phyloP scores from a whole-genome alignment of 2,113 vertebrate species.

The Mesembrinibis cayennensis region DNA sequence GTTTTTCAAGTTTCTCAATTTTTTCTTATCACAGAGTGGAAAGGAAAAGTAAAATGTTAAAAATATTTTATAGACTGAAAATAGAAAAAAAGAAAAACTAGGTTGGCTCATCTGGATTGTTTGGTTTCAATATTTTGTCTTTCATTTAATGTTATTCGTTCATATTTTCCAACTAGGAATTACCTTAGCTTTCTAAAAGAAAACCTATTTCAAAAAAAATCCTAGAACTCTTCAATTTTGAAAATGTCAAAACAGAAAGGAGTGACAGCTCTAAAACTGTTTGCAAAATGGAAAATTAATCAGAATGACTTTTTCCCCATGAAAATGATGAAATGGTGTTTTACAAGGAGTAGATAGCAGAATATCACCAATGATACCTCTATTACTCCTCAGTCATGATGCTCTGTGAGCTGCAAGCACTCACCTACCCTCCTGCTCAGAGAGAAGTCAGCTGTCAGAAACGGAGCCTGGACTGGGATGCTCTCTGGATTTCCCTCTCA shows the following conservation, averaged over 20 bases:
- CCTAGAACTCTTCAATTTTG: background rate
- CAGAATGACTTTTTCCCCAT: background rate
- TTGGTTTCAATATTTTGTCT: background rate
- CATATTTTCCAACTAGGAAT: background rate
- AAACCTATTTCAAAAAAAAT: background rate
- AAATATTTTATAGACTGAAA: background rate
- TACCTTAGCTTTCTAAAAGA: background rate
- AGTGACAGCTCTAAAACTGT: background rate
- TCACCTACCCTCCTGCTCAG: background rate
- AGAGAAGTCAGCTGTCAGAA: background rate
- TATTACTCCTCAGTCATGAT: background rate
- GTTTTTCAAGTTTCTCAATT: background rate
- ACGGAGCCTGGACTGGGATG: background rate
- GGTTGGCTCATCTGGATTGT: background rate
- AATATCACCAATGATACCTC: background rate
- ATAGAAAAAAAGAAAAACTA: background rate
- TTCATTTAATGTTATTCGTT: background rate
- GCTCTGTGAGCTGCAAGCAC: background rate
- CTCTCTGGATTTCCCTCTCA: background rate
- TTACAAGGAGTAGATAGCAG: background rate
- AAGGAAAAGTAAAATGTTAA: background rate
- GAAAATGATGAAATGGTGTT: background rate
- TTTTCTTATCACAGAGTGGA: background rate
- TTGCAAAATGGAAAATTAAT: background rate
- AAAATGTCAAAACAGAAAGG: background rate